Percentiles rank a stretch among this genome's conserved stretches.
phyloP scores from a whole-genome alignment of 2,113 vertebrate species.

The Strix uralensis region DNA sequence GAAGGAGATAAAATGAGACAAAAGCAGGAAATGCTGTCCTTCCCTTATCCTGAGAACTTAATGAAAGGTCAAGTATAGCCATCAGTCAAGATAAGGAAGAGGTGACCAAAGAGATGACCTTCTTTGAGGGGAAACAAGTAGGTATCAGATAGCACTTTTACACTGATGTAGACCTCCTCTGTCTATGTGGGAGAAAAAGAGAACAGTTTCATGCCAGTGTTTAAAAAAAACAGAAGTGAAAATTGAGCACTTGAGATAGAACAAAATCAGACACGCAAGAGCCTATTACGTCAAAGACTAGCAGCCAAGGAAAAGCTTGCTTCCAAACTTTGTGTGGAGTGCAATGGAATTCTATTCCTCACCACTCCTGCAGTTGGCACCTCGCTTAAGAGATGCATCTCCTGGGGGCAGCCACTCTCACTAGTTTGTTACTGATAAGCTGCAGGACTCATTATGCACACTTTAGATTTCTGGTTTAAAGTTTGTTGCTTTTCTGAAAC shows the following conservation, averaged over 20 bases:
- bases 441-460: neutral
- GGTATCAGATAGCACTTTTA: neutral
- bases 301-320: neutral
- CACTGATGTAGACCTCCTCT: neutral
- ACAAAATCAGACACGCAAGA: neutral
- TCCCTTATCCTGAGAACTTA: constrained; percentile 65
- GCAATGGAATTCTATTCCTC: neutral
- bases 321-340: neutral
- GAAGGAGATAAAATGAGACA: constrained; percentile 69
- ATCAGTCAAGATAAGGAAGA: constrained; percentile 69
- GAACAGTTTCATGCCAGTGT: neutral
- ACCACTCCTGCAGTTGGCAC: neutral
- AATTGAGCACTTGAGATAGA: neutral
- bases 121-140: constrained; percentile 34
- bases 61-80: constrained; percentile 65
- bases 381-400: neutral
- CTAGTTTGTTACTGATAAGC: neutral
- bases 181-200: neutral
- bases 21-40: constrained; percentile 75
- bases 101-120: constrained; percentile 1
- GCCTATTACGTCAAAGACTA: neutral
- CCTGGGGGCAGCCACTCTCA: neutral
- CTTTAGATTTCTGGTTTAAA: constrained; percentile 4
- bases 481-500: neutral
- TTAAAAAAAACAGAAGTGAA: neutral